A percentile compares a stretch with the other conserved stretches of the same genome.
phyloP scores from a whole-genome alignment of 2,888 invertebrate genomes.

The Acanthopleura granulata region DNA sequence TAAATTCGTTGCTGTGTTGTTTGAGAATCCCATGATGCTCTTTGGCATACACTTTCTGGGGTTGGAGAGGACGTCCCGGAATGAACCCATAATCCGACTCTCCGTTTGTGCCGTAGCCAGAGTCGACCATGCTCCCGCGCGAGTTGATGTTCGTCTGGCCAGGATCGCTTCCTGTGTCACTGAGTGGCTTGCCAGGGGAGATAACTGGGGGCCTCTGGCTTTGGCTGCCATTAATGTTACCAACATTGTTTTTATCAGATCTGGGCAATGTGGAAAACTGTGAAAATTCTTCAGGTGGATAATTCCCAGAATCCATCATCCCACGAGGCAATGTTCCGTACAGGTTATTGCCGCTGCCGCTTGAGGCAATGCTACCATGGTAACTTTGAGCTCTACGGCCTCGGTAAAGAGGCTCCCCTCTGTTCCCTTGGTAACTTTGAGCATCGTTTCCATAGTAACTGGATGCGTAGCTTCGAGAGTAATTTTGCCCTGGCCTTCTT shows the following conservation, averaged over 20 bases:
- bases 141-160: background rate
- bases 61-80: background rate
- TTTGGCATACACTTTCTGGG: background rate
- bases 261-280: slow-evolving; percentile 5
- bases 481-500: background rate
- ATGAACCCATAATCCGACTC: slow-evolving; percentile 5
- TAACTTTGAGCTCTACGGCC: background rate
- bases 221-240: background rate
- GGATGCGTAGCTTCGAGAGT: background rate
- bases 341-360: background rate
- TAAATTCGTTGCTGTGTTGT: background rate
- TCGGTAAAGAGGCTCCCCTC: background rate
- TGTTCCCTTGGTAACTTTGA: background rate
- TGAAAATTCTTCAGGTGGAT: background rate
- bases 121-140: slow-evolving; percentile 19
- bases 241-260: background rate
- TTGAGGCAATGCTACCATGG: background rate
- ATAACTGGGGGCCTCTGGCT: background rate
- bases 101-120: slow-evolving; percentile 19
- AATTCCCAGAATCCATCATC: background rate
- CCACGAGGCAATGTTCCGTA: slow-evolving; percentile 10
- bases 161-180: slow-evolving; percentile 11
- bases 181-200: slow-evolving; percentile 6
- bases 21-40: background rate
- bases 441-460: background rate